Base-by-base conservation (phyloP, 1,140 invertebrate genomes). In the Triops longicaudatus region DNA sequence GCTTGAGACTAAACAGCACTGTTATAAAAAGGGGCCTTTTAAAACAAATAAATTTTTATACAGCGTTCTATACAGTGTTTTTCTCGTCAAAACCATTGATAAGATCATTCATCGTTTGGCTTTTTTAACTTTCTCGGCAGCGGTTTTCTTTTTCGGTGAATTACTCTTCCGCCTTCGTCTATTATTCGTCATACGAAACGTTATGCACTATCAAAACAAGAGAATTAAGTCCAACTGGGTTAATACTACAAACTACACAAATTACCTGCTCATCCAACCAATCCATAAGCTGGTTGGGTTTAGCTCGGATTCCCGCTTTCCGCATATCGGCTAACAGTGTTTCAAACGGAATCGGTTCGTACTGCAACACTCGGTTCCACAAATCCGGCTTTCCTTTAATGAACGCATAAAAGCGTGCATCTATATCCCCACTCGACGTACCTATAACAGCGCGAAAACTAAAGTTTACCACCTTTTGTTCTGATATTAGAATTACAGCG, bases 181-280 rank as follows among this genome's bases (percentile, higher is more conserved):
- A 42, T 63, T 37, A 14, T 73, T 77, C 72, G 42, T 73, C 72
- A 77, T 77, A 73, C 76, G 27, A 27, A 71, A 77, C 3, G 76
- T 73, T 26, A 77, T 77, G 42, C 76, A 77, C 76, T 77, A 43
- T 9, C 37, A 77, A 73, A 43, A 73, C 26, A 14, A 76, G 63
- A n/a, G 50, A 72, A 5, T 11, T 17, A 63, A 76, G 73, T 11
- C 26, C 44, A 22, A 5, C 12, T 14, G 5, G 37, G n/a, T 75
- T 63, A 26, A 75, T 43, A 72, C n/a, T 50, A 17, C 7, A 50
- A 75, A 1, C 43, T n/a, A 75, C 11, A 0, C 7, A 43, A 63
- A 14, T 12, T 80, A 87, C 86, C 81, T 87, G 83, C 74, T 86
- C 82, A 81, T 88, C 86, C 12, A 88, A 80, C 77, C 84, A 86